Evolutionary conservation across 2,113 vertebrate species (phyloP), one percentile per base, ranked within the genome.

Genomic region (Lophura nycthemera): DNA sequence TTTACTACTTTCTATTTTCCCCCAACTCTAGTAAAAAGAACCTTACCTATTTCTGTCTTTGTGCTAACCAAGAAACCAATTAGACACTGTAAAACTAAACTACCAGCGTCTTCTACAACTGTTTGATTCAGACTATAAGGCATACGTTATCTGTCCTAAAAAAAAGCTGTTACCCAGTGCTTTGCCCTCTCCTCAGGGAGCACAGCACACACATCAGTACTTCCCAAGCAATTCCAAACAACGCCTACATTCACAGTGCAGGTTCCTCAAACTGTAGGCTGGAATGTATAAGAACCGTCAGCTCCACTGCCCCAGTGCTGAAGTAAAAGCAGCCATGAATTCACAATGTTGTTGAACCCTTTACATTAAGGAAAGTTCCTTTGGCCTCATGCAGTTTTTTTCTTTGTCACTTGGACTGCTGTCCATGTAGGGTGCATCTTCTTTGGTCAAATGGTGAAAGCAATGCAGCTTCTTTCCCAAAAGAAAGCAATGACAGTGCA

Each of bases 351-450:
- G 85, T 45, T 30, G 40, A 83, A 66, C 20, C 12, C 13, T 66
- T 40, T 29, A 34, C 29, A 61, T 85, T 24, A 76, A 57, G 48
- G 27, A 74, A 63, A 83, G 14, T n/a, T 89, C 43, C 48, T 83
- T 59, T 91, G 71, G 38, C 30, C 63, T 84, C 89, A 50, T 20
- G 6, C 34, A 29, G 30, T 50, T 4, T 52, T 52, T 42, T 42
- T 50, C 27, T 90, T 29, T 38, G 40, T 25, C 21, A 36, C 17
- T 42, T 34, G 52, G 54, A 48, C 21, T 12, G 70, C 34, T 2
- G 1, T 64, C 21, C 70, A 70, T 43, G 14, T 36, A 56, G 13
- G 3, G 2, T 0, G 0, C 8, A 4, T 59, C 63, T 56, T 52
- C 5, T 34, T 32, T 56, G 47, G 27, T 13, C 59, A 29, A 43